Base-by-base conservation (phyloP, 1,140 invertebrate genomes). In the Camponotus vicinus region DNA sequence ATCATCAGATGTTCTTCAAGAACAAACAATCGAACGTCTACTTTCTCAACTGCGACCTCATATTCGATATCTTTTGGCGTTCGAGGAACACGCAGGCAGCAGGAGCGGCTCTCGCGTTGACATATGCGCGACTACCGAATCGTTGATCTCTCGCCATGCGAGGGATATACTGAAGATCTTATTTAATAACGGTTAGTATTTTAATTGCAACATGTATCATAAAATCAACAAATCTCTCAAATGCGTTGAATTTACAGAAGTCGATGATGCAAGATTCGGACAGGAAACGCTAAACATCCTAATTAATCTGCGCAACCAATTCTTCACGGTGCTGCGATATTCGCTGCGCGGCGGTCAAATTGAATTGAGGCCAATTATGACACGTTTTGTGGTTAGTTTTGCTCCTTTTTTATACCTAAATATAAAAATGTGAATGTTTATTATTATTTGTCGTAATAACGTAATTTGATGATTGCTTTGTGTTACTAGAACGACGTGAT, bases 101-200 rank as follows among this genome's bases (percentile, higher is more conserved):
- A 87, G 85, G 83, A 77, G 57, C 45, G 57, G 27, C 34, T 85
- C 73, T 2, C 77, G 76, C 63, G 45, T 94, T 18, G 92, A 94
- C 57, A 55, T 94, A 40, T 78, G 82, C 34, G 92, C 91, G 8
- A 93, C 93, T 6, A 70, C 93, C 7, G 92, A 91, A 86, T 70
- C 76, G 0, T 32, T 92, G 21, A 63, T 92, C 4, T 6, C 66
- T 11, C 84, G 85, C 4, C 80, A 87, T 76, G 52, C 69, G 18
- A 86, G 52, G 67, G 40, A 87, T 21, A 80, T 90, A 77, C 63
- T 92, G 32, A 89, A 79, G 52, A 61, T 88, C 55, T 64, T 91
- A 34, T 84, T 92, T 64, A 85, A 91, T 86, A 86, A 87, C 85
- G 76, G 93, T 93, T 87, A 32, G 70, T 87, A 76, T 5, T 49